Base-by-base conservation (phyloP, 2,797 vertebrate genomes). In the Nothura maculosa region DNA sequence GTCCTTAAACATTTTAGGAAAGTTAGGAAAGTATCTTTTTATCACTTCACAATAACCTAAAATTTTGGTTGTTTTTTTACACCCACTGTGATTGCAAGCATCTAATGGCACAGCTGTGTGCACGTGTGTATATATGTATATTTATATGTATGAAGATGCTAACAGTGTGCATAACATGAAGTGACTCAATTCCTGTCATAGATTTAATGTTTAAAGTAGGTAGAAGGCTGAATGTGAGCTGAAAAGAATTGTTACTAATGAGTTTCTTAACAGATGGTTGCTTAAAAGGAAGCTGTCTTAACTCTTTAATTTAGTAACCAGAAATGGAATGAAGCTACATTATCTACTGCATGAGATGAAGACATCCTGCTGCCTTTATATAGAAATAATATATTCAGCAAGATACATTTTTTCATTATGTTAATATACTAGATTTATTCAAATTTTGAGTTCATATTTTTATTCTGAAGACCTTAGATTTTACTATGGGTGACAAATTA, bases 21-120 rank as follows among this genome's bases (percentile, higher is more conserved):
- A 85, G 77, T 84, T 90, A 32, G 76, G 72, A 79, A 93, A 85
- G 77, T 55, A 81, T 69, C 75, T 62, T 30, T 62, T 43, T 89
- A 74, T 69, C 48, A 28, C 40, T 68, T 73, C 87, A 62, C 63
- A 84, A 67, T 94, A 94, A 69, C 70, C 38, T 88, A 13, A 67
- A 42, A 66, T 15, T 27, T 48, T 48, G 9, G 47, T 43, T 80
- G 32, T 52, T 93, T 28, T 28, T 75, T 93, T 25, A n/a, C 12
- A 61, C 9, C 45, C 88, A 3, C 47, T 32, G 16, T 88, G 43
- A 61, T 28, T 75, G 45, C 62, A 58, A 43, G 10, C 79, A 78
- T 36, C 58, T 67, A 47, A 36, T 57, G 32, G 12, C n/a, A 25
- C 55, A 27, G 25, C 24, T 50, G 17, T 30, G 28, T 30, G 17